Percentiles rank a stretch among this genome's conserved stretches.
These are phyloP conservation scores for Apeltes quadracus DNA, from an alignment of 2,113 vertebrate genomes.

Conservation along the genomic window DNA sequence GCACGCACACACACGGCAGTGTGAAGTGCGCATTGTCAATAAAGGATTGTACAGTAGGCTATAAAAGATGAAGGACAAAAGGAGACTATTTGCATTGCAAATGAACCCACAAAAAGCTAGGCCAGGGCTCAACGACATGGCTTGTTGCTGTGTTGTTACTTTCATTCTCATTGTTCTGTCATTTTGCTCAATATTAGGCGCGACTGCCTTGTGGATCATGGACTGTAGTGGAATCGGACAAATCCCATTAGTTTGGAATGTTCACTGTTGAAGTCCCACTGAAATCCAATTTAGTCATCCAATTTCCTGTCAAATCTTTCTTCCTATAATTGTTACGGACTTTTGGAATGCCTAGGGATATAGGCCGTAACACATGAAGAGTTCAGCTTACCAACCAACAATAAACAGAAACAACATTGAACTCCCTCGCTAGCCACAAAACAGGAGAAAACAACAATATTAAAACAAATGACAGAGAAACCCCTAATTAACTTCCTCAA, in stretches of 20 bases:
- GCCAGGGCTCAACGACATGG: background rate
- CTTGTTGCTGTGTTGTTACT: conserved; percentile 11
- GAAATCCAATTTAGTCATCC: background rate
- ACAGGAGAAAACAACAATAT: too few species aligned
- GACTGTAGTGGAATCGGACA: background rate
- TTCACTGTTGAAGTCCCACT: background rate
- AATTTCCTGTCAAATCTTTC: background rate
- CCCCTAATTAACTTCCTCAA: too few species aligned
- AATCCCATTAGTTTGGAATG: background rate
- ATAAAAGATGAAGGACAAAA: conserved; percentile 54
- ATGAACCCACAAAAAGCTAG: conserved; percentile 26
- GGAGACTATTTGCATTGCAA: conserved; percentile 58
- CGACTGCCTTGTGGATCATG: background rate
- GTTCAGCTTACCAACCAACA: too few species aligned
- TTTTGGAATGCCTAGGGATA: too few species aligned
- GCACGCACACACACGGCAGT: background rate
- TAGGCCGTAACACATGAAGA: too few species aligned
- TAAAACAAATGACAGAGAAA: too few species aligned
- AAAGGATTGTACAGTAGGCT: conserved; percentile 39
- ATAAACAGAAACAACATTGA: too few species aligned
- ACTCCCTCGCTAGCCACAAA: too few species aligned
- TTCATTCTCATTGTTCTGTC: conserved; percentile 9
- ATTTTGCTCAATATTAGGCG: conserved; percentile 17
- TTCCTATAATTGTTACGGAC: background rate
- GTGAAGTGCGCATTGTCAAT: conserved; percentile 29